These are phyloP conservation scores for Toxostoma redivivum DNA, from an alignment of 2,113 vertebrate species.

Conservation along the genomic window DNA sequence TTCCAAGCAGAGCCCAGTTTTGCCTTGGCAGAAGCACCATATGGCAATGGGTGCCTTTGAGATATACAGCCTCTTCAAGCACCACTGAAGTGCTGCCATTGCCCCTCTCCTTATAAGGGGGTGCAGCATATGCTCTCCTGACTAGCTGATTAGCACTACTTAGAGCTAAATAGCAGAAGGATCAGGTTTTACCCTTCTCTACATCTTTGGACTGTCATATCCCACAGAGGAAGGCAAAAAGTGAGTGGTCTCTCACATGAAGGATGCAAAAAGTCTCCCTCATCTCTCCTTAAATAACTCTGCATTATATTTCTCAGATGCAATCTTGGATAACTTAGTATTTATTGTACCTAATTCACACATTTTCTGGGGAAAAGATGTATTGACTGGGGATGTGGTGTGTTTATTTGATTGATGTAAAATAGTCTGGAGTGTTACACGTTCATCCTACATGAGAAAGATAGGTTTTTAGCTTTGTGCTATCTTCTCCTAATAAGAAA, in stretches of 20 bases:
- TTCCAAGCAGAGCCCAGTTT: conserved; percentile 30
- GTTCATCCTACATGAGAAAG: not conserved
- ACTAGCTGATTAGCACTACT: conserved; percentile 38
- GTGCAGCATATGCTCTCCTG: conserved; percentile 34
- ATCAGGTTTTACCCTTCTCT: not conserved
- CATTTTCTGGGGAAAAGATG: not conserved
- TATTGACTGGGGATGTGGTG: not conserved
- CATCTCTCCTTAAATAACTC: not conserved
- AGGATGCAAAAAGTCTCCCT: not conserved
- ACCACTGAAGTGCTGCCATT: conserved; percentile 47
- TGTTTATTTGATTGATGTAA: not conserved
- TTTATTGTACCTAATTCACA: not conserved
- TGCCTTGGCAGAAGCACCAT: conserved; percentile 14
- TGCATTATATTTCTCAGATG: not conserved
- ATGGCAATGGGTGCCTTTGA: conserved; percentile 24
- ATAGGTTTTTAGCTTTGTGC: not conserved
- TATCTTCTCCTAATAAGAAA: not conserved
- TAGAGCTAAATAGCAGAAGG: not conserved
- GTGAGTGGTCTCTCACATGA: not conserved
- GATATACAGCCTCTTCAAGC: conserved; percentile 32
- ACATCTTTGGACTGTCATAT: not conserved
- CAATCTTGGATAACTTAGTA: not conserved
- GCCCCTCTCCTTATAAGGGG: conserved; percentile 37
- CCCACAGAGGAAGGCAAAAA: not conserved
- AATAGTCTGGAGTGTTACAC: not conserved